Evolutionary conservation across 2,113 vertebrate genomes (phyloP), one percentile per base, ranked within the genome.

Genomic region (Tragelaphus buxtoni): DNA sequence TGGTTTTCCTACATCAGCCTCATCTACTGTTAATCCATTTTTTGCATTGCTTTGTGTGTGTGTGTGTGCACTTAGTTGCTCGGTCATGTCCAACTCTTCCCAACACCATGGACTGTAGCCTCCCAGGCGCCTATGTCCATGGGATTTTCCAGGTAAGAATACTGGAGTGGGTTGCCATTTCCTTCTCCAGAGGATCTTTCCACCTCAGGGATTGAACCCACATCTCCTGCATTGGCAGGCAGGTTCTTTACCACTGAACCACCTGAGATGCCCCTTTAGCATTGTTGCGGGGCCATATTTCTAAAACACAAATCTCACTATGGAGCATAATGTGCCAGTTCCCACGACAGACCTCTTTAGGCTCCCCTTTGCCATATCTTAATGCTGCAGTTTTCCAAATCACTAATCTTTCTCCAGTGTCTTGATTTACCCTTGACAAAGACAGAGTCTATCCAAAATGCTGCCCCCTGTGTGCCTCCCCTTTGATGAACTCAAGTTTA

Each of bases 381-480:
- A 60, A 58, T 39, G 26, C 1, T 26, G n/a, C 10, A 13, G 3
- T 28, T 49, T 35, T 35, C 28, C 55, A 42, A 45, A n/a, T 32
- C 1, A 1, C 5, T 30, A 2, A 7, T 53, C 42, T 61, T 17
- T 72, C 24, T 42, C 30, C 4, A 13, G 3, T 28, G 28, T 45
- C 51, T 87, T 30, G 61, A 79, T 1, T 26, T 81, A 86, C 26
- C 16, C 24, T 77, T 60, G 45, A n/a, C 14, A 16, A 10, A 22
- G 1, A 65, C 18, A 74, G 26, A 61, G 9, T 63, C 7, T 13
- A 5, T 39, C 12, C 49, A 77, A 65, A 53, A 80, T 45, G 26
- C 7, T n/a, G 2, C 11, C 3, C 9, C 2, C 12, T 0, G 2
- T 1, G 3, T 9, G 18, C 12, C 2, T 32, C 30, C 56, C 30